A percentile compares a stretch with the other conserved stretches of the same genome.
Conservation (phyloP, 2,113 vertebrate genomes). For the Urocitellus parryii region DNA sequence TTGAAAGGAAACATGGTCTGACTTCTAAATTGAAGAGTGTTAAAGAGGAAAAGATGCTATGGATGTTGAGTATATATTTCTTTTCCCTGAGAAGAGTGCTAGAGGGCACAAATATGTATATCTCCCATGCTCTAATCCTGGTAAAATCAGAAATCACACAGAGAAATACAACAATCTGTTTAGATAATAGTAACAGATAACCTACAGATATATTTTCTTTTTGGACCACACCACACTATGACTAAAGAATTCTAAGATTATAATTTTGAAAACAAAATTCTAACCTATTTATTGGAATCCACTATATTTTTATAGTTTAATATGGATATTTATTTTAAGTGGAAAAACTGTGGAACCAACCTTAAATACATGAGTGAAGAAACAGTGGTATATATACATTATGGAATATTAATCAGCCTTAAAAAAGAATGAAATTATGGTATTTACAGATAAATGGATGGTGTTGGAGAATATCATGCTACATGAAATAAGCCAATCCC, state of each 20-base stretch:
- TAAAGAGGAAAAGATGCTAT: neutral
- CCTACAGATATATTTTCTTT: neutral
- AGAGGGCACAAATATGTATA: neutral
- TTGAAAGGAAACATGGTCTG: neutral
- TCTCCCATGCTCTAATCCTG: neutral
- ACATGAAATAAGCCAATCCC: too few species aligned
- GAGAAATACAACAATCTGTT: neutral
- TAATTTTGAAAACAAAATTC: neutral
- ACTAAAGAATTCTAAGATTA: slow-evolving; percentile 26
- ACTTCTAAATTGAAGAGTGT: neutral
- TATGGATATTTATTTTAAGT: slow-evolving; percentile 6
- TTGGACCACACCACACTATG: neutral
- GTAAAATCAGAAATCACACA: neutral
- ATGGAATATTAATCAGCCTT: too few species aligned
- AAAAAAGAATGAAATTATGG: too few species aligned
- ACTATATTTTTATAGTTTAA: neutral
- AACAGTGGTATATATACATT: too few species aligned
- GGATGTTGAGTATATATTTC: neutral
- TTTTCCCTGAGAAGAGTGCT: neutral
- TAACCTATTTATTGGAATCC: neutral
- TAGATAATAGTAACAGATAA: neutral
- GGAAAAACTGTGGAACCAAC: too few species aligned
- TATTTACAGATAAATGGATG: too few species aligned
- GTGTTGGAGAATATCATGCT: too few species aligned
- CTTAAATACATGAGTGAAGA: too few species aligned